Conservation (phyloP, 2,888 invertebrate genomes). For the Geophilus truncorum region DNA sequence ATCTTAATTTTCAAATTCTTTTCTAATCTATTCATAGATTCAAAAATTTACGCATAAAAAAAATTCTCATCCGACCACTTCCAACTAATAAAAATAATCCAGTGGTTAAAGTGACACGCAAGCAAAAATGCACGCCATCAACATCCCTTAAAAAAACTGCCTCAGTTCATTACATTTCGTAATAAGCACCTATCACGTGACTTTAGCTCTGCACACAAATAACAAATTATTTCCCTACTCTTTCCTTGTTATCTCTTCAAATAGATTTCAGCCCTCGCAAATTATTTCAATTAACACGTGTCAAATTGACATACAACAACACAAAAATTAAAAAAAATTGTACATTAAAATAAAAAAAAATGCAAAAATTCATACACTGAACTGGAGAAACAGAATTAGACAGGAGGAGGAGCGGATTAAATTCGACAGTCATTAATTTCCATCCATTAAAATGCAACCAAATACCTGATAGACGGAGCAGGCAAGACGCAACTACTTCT, state of each 20-base stretch:
- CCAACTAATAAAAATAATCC: background rate
- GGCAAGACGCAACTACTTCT: background rate
- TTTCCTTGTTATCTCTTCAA: background rate
- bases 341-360: background rate
- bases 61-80: too few species aligned
- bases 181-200: background rate
- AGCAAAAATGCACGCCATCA: background rate
- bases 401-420: background rate
- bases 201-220: background rate
- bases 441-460: background rate
- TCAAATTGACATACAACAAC: background rate
- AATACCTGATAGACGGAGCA: background rate
- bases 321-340: too few species aligned
- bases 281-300: background rate
- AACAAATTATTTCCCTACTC: background rate
- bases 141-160: background rate
- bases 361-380: background rate
- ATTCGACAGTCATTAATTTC: background rate
- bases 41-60: background rate
- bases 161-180: background rate
- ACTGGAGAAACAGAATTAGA: background rate
- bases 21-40: too few species aligned
- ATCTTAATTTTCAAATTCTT: too few species aligned
- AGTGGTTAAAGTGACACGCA: background rate
- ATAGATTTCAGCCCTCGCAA: background rate